Evolutionary conservation across 2,888 invertebrate genomes (phyloP), one percentile per base, ranked within the genome.

Genomic region (Cosmia trapezina): DNA sequence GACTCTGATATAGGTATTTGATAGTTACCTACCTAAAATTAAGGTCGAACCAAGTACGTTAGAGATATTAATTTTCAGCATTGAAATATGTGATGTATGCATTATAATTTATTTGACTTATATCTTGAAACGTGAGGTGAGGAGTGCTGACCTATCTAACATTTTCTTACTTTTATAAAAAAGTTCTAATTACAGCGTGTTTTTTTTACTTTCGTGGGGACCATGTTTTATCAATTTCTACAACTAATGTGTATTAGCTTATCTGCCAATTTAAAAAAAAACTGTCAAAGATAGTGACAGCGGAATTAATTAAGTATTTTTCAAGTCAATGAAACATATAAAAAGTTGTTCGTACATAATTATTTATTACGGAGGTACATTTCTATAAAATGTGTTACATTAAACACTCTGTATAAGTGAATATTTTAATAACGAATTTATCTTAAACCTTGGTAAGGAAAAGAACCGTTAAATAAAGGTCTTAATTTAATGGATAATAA

Each of bases 271-370:
- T 59, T 37, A 0, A 56, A 83, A 85, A 80, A 85, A 81, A 79
- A 22, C 57, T 77, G 70, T 86, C 83, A 76, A 60, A 62, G 71
- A 74, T 68, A 80, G 67, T 83, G 84, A 79, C 77, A 76, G 76
- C 69, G 68, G 76, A 81, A 84, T 87, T 78, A 87, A 87, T 82
- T 84, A 77, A 47, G 49, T 64, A n/a, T 70, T 80, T 80, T 79
- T 70, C 73, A 79, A 78, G 89, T 89, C 89, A 88, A 81, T 85
- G 88, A 88, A 89, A 80, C 67, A 22, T 65, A 76, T 73, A 85
- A 87, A 85, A 87, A 88, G 78, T 76, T 76, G 71, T 70, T 79
- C 60, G 57, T 71, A 76, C 54, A 59, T 78, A 74, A 81, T 83
- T 77, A 81, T 79, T 81, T 73, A 77, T 75, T 79, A 73, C 56